Conservation (phyloP, 2,797 vertebrate genomes). For the Ciconia nigra region DNA sequence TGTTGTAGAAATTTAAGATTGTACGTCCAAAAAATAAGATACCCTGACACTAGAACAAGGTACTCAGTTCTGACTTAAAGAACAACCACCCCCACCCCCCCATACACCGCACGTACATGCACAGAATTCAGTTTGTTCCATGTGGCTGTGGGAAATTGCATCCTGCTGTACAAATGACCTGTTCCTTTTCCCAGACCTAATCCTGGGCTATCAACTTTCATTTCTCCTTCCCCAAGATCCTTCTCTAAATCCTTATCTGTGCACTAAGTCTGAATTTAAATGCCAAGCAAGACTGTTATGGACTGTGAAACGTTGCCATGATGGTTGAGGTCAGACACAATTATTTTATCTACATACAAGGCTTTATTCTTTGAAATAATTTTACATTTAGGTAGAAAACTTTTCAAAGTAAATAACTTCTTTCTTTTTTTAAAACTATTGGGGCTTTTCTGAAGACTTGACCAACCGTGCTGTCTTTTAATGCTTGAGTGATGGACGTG, state of each 20-base stretch:
- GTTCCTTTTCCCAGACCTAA: neutral
- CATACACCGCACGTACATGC: fast-evolving
- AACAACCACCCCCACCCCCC: neutral
- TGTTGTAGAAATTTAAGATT: neutral
- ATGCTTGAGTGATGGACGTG: neutral
- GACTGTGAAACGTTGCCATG: neutral
- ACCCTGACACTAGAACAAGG: neutral
- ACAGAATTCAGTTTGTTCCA: neutral
- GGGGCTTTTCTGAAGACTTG: neutral
- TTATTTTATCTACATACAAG: neutral
- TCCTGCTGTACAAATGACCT: neutral
- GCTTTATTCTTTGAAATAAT: neutral
- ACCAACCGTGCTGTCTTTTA: neutral
- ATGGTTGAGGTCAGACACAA: neutral
- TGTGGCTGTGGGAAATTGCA: neutral
- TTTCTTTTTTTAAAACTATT: neutral
- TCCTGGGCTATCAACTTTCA: neutral
- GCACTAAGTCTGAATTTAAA: neutral
- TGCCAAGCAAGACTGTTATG: neutral
- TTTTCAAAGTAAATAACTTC: neutral
- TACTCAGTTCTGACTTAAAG: neutral
- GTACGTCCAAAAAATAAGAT: neutral
- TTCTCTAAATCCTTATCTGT: neutral
- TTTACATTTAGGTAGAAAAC: neutral
- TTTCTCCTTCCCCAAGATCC: neutral